These are phyloP conservation scores for Ferrisia virgata DNA, from an alignment of 2,888 invertebrate species.

Conservation along the genomic window DNA sequence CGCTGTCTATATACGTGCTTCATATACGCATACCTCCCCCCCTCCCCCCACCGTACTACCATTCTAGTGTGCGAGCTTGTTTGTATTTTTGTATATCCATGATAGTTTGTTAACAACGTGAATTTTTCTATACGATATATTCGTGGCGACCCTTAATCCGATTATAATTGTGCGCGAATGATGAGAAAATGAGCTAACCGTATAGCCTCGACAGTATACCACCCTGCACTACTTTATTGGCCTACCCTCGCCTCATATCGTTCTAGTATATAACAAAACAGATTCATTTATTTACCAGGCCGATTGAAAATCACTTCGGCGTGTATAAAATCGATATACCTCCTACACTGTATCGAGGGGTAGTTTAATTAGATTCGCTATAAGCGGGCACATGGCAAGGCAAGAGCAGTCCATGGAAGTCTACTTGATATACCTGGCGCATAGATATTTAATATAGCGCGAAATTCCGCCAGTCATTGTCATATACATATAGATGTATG, in stretches of 20 bases:
- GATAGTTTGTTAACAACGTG: not conserved
- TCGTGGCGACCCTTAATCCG: not conserved
- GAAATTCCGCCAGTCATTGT: conserved; percentile 29
- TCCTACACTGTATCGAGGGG: not conserved
- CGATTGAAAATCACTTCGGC: conserved; percentile 7
- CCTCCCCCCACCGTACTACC: too few relatives aligned
- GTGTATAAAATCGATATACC: conserved; percentile 16
- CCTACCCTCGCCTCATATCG: too few relatives aligned
- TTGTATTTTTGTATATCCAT: too few relatives aligned
- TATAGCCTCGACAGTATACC: too few relatives aligned
- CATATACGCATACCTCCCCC: too few relatives aligned
- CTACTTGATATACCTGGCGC: not conserved
- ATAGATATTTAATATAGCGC: not conserved
- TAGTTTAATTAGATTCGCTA: not conserved
- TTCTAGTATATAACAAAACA: not conserved
- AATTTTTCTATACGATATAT: not conserved
- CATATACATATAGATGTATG: not conserved
- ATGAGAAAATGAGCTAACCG: not conserved
- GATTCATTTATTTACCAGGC: not conserved
- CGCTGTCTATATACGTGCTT: too few relatives aligned
- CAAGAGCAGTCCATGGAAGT: not conserved
- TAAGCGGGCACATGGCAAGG: not conserved
- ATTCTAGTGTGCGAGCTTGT: too few relatives aligned
- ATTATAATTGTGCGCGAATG: not conserved
- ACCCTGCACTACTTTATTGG: too few relatives aligned